Conservation (phyloP, 2,888 invertebrate species). For the Drosophila leonis region DNA sequence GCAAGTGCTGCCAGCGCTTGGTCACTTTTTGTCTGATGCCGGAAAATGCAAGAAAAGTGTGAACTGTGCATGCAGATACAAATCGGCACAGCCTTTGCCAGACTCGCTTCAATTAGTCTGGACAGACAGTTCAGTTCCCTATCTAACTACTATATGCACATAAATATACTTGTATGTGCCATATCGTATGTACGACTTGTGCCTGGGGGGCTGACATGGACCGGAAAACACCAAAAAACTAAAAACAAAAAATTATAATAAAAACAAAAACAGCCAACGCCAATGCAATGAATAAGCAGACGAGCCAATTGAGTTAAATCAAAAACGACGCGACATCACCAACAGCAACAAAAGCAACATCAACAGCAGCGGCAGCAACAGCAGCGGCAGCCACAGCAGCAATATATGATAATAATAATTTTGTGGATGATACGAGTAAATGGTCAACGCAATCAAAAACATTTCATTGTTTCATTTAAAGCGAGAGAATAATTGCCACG, state of each 20-base stretch:
- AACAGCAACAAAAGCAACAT: slow-evolving; percentile 26
- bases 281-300: slow-evolving; percentile 76
- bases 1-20: slow-evolving; percentile 46
- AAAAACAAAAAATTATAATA: slow-evolving; percentile 6
- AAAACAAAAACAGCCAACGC: slow-evolving; percentile 25
- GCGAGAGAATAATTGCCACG: slow-evolving; percentile 80
- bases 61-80: slow-evolving; percentile 82
- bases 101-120: slow-evolving; percentile 79
- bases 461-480: slow-evolving; percentile 81
- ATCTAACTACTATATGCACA: slow-evolving; percentile 1
- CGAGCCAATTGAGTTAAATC: slow-evolving; percentile 77
- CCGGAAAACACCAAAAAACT: slow-evolving; percentile 68
- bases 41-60: slow-evolving; percentile 79
- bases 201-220: slow-evolving; percentile 59
- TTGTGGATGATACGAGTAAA: slow-evolving; percentile 41
- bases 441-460: slow-evolving; percentile 69
- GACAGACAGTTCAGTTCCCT: slow-evolving; percentile 54
- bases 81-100: slow-evolving; percentile 53
- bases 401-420: slow-evolving; percentile 38
- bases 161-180: not conserved
- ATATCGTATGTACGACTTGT: slow-evolving; percentile 21
- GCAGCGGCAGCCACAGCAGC: slow-evolving; percentile 1
- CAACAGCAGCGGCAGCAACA: slow-evolving; percentile 1
- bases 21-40: slow-evolving; percentile 43
- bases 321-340: slow-evolving; percentile 68